Evolutionary conservation across 2,113 vertebrate genomes (phyloP).

Genomic region (Zosterops borbonicus): DNA sequence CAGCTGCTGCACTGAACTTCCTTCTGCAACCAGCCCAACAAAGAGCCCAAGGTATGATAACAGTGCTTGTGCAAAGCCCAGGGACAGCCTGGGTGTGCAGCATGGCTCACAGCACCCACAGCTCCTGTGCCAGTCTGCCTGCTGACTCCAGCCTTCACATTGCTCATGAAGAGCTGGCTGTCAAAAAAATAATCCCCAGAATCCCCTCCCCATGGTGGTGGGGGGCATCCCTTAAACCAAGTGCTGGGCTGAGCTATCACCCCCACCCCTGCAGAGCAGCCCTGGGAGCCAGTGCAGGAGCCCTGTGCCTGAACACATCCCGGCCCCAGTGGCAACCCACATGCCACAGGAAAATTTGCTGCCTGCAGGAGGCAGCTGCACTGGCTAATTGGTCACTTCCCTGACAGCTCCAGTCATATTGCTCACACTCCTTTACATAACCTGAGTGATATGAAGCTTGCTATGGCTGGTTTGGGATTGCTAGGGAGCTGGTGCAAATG

Average conservation of each 20-base stretch:
- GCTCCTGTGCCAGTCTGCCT: not conserved
- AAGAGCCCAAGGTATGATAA: accelerated
- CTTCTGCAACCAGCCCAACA: not conserved
- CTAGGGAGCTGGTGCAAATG: not conserved
- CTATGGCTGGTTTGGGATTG: constrained; percentile 29
- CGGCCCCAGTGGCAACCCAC: accelerated
- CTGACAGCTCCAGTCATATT: constrained; percentile 3
- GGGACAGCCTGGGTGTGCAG: not conserved
- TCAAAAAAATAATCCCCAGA: not conserved
- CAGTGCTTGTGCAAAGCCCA: not conserved
- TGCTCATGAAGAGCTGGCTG: not conserved
- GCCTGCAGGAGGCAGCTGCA: not conserved
- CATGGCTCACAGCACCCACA: not conserved
- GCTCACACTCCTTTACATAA: not conserved
- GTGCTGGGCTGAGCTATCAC: accelerated
- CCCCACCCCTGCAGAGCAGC: not conserved
- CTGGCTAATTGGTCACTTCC: not conserved
- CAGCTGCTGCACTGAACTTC: not conserved
- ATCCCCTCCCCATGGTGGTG: not conserved
- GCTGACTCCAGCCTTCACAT: not conserved
- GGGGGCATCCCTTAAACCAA: accelerated
- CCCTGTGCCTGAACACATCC: not conserved
- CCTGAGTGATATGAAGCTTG: not conserved
- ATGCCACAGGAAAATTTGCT: not conserved
- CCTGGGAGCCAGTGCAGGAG: not conserved